phyloP scores from a whole-genome alignment of 2,113 vertebrate genomes.

The Petromus typicus region DNA sequence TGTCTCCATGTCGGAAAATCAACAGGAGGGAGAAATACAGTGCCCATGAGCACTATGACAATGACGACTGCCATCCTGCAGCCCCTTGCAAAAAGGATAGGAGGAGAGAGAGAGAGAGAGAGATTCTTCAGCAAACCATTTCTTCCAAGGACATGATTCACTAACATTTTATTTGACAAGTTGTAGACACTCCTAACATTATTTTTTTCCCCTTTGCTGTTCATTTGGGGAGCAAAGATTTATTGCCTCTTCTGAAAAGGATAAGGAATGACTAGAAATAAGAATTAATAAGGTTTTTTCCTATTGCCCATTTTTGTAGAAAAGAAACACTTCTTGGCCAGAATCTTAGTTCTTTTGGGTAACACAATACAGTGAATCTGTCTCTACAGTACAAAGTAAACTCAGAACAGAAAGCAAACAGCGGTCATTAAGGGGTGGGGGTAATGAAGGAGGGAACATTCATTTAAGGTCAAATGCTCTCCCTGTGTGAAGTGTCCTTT shows the following conservation, averaged over 20 bases:
- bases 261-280: not conserved
- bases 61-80: not conserved
- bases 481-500: not conserved
- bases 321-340: not conserved
- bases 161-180: constrained; percentile 51
- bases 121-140: constrained; percentile 49
- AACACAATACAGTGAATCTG: constrained; percentile 22
- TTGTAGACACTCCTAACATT: constrained; percentile 52
- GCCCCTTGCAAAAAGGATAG: not conserved
- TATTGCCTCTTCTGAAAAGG: constrained; percentile 44
- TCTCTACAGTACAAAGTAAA: constrained; percentile 8
- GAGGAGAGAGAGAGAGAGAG: not conserved
- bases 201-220: constrained; percentile 56
- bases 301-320: constrained; percentile 28
- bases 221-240: constrained; percentile 48
- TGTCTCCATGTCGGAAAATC: not conserved
- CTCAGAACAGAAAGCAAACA: constrained; percentile 10
- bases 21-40: not conserved
- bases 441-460: not conserved
- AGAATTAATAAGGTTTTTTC: constrained; percentile 34
- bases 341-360: not conserved
- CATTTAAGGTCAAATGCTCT: constrained; percentile 53
- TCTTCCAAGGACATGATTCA: constrained; percentile 33
- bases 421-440: not conserved
- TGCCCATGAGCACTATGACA: not conserved